These are phyloP conservation scores for Paedocypris sp. DNA, from an alignment of 2,113 vertebrate species.

Conservation along the genomic window DNA sequence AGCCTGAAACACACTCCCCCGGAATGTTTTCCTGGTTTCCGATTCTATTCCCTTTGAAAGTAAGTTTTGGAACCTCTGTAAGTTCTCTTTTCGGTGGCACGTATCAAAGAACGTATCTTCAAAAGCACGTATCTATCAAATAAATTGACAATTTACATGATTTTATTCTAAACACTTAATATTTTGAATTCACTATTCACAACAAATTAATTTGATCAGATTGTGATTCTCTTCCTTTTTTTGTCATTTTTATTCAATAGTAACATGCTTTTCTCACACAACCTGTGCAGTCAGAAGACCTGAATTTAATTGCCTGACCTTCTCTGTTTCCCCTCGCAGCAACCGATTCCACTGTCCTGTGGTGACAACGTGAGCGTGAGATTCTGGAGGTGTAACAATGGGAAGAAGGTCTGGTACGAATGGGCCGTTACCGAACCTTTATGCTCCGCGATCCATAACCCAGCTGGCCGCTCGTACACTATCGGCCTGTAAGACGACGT, in stretches of 20 bases:
- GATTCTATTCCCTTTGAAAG: constrained; percentile 87
- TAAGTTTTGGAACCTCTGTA: constrained; percentile 40
- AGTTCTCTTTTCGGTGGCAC: no score
- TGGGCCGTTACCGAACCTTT: constrained; percentile 83
- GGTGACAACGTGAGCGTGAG: constrained; percentile 70
- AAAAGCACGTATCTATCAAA: no score
- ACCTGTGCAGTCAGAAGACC: no score
- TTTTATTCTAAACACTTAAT: no score
- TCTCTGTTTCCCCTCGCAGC: constrained; percentile 46
- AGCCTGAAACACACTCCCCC: constrained; percentile 84
- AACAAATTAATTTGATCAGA: no score
- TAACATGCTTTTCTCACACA: neutral
- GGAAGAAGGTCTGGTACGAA: constrained; percentile 92
- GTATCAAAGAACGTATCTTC: no score
- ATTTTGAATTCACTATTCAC: no score
- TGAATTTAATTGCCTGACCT: no score
- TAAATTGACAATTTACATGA: no score
- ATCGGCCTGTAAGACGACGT: constrained; percentile 67
- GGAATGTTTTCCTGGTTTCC: constrained; percentile 96
- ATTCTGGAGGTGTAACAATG: constrained; percentile 86
- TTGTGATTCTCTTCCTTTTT: no score
- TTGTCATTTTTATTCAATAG: no score
- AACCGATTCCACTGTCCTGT: constrained; percentile 70
- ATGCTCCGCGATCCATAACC: constrained; percentile 86
- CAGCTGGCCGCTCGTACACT: constrained; percentile 84